Evolutionary conservation across 2,113 vertebrate genomes (phyloP), one percentile per base, ranked within the genome.

Genomic region (Seriola dumerili): DNA sequence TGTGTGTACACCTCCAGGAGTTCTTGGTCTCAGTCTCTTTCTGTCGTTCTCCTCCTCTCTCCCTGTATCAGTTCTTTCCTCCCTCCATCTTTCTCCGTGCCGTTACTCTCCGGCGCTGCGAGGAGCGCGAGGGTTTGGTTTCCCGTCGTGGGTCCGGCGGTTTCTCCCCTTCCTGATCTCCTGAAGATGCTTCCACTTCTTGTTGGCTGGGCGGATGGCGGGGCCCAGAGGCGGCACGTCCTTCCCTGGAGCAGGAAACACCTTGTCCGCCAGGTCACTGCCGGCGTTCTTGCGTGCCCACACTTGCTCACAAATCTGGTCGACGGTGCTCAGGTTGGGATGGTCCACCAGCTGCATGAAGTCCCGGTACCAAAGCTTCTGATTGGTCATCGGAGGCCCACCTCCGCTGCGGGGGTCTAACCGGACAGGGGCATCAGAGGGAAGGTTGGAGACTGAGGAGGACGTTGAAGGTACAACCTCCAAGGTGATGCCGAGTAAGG

Each of bases 321-420:
- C 95, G 0, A 95, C 84, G 0, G 96, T 93, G 87, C 89, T 96
- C 67, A 96, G 87, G n/a, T 97, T 96, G 0, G 97, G 97, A 1
- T 96, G 97, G 84, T 99, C 97, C 83, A 99, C 96, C 83, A 99
- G 92, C 91, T 98, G 97, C 92, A 99, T 96, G 90, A 99, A 99
- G 95, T 99, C 98, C 63, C 94, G 95, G 92, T 99, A 99, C 98
- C 98, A 99, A 61, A 97, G 92, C 88, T 97, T 97, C 74, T 93
- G 97, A 44, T 95, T 93, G 3, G 92, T 90, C 9, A 93, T 71
- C 8, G 58, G 65, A 1, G 90, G 36, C 7, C 78, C 88, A 9
- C 85, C 88, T 25, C 76, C 88, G 0, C 85, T 89, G 25, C 91
- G 93, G 0, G 93, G 93, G 36, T 94, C 87, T 8, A 93, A 79